Evolutionary conservation across 2,797 vertebrate species (phyloP), one percentile per base, ranked within the genome.

Genomic region (Macropus fuliginosus): DNA sequence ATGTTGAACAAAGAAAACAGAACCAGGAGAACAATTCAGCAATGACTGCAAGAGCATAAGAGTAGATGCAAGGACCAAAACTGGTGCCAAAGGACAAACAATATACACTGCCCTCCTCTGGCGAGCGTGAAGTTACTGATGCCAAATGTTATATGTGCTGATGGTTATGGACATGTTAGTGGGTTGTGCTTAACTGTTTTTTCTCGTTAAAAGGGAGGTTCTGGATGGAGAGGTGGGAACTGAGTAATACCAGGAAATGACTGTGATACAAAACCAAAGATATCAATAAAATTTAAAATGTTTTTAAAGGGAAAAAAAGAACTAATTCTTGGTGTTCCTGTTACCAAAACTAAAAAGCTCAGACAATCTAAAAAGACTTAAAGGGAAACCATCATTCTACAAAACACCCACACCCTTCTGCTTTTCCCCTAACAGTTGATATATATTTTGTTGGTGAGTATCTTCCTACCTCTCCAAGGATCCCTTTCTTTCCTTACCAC

Each of bases 401-500:
- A 56, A 56, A 56, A 56, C 28, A 56, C 56, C 27, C 24, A 28
- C 24, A 56, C 1, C 24, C 56, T 56, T 56, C 28, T 56, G 1
- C 8, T 56, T 28, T 28, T 27, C 56, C 56, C 56, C 27, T 56
- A 56, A 9, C 31, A 50, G 90, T 52, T 27, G 66, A 52, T 57
- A 93, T 21, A 46, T 93, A 59, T 59, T 27, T 46, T 50, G 91
- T 56, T 24, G 46, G 40, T 56, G 56, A 28, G 52, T 52, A 94
- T 90, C 56, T n/a, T 74, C 94, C 18, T 56, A 55, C n/a, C 55
- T 93, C 31, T 52, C 40, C 46, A 46, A 31, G 56, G 1, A 59
- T 93, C 92, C 95, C 5, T 56, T 56, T 92, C 21, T n/a, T 94
- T 54, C n/a, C 52, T 93, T 54, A 89, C 5, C 14, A 31, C 57